Evolutionary conservation across 2,888 invertebrate species (phyloP).

Genomic region (Zygaena filipendulae): DNA sequence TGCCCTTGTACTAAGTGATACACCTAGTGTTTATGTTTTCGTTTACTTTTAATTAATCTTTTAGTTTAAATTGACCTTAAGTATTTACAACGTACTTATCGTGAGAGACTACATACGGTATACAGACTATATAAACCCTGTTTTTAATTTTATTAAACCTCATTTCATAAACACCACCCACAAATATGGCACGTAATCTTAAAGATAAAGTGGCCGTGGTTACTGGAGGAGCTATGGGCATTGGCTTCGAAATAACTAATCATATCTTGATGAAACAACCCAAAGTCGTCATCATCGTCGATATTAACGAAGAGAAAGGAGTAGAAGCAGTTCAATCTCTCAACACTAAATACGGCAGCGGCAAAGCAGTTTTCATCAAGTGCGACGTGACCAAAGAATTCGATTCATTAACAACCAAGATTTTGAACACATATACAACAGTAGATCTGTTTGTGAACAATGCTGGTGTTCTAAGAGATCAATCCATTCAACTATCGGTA

Average conservation of each 20-base stretch:
- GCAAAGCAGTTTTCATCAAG: slow-evolving; percentile 43
- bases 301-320: slow-evolving; percentile 24
- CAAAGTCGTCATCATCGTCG: slow-evolving; percentile 21
- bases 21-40: too few relatives aligned
- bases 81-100: too few relatives aligned
- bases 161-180: too few relatives aligned
- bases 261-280: slow-evolving; percentile 45
- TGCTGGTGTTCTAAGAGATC: slow-evolving; percentile 28
- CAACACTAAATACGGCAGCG: slow-evolving; percentile 41
- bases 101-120: too few relatives aligned
- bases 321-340: slow-evolving; percentile 32
- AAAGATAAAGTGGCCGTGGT: slow-evolving; percentile 29
- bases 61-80: too few relatives aligned
- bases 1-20: too few relatives aligned
- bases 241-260: slow-evolving; percentile 53
- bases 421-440: slow-evolving; percentile 21
- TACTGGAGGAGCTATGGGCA: slow-evolving; percentile 65
- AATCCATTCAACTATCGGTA: slow-evolving; percentile 24
- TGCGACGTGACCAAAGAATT: slow-evolving; percentile 54
- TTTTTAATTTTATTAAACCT: too few relatives aligned
- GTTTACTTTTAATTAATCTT: too few relatives aligned
- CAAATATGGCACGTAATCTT: slow-evolving; percentile 14
- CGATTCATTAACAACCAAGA: slow-evolving; percentile 29
- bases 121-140: too few relatives aligned
- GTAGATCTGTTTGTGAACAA: slow-evolving; percentile 42